Evolutionary conservation across 37 sponge, comb jelly and placozoan species (phyloP).

Genomic region (Amphimedon queenslandica): DNA sequence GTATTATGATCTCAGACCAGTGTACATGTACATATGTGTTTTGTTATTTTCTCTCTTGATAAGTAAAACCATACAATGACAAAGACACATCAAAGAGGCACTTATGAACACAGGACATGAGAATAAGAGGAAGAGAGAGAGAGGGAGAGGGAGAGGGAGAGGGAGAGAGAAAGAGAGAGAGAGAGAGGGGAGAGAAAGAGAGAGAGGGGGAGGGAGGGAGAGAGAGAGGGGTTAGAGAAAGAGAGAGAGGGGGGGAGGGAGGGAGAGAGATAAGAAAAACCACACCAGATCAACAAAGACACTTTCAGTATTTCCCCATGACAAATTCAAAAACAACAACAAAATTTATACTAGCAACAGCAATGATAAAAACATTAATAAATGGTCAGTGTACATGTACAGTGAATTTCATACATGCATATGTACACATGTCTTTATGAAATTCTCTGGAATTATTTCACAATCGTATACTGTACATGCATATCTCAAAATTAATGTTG

Average conservation of each 20-base stretch:
- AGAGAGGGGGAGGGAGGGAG: background rate
- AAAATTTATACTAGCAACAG: background rate
- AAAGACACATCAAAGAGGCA: too few species aligned
- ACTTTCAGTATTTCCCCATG: too few species aligned
- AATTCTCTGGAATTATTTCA: too few species aligned
- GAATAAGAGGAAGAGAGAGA: background rate
- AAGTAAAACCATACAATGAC: too few species aligned
- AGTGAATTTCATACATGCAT: background rate
- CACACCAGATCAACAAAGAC: too few species aligned
- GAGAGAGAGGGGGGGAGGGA: slow-evolving; percentile 12
- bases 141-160: slow-evolving; percentile 1
- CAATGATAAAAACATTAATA: background rate
- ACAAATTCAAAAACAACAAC: background rate
- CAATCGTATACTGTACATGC: too few species aligned
- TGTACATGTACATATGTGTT: too few species aligned
- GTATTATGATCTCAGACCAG: too few species aligned
- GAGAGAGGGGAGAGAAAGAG: background rate
- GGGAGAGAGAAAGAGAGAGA: slow-evolving; percentile 12
- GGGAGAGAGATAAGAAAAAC: background rate
- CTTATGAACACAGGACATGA: background rate
- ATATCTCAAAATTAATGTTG: too few species aligned
- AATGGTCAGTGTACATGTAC: background rate
- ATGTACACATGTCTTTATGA: background rate
- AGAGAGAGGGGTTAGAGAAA: background rate
- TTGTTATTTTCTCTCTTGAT: too few species aligned